These are phyloP conservation scores for Magallana gigas DNA, from an alignment of 1,140 invertebrate species.

Conservation along the genomic window DNA sequence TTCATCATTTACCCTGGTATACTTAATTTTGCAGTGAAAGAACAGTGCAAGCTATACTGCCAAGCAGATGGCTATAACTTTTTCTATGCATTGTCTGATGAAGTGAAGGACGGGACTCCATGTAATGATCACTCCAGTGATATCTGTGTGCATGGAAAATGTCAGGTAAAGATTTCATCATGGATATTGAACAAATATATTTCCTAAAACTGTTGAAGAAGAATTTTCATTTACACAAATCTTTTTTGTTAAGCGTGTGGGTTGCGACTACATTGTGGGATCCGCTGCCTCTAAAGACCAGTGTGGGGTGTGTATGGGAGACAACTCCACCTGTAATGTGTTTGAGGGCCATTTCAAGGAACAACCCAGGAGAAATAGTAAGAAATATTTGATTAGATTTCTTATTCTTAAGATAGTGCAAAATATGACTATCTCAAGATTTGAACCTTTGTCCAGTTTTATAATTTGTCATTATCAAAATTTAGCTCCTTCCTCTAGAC, in stretches of 20 bases:
- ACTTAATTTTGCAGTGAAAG: slow-evolving; percentile 56
- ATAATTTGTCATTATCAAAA: too few relatives aligned
- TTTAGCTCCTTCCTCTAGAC: too few relatives aligned
- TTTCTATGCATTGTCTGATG: slow-evolving; percentile 60
- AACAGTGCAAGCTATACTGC: slow-evolving; percentile 90
- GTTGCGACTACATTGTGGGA: slow-evolving; percentile 90
- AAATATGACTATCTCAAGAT: too few relatives aligned
- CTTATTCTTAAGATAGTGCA: too few relatives aligned
- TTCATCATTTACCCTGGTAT: too few relatives aligned
- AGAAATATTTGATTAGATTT: neutral
- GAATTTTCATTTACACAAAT: too few relatives aligned
- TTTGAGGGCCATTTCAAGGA: slow-evolving; percentile 60
- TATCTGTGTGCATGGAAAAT: slow-evolving; percentile 66
- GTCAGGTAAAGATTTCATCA: slow-evolving; percentile 53
- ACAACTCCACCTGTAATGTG: slow-evolving; percentile 87
- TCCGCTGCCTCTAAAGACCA: slow-evolving; percentile 87
- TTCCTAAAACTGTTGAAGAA: too few relatives aligned
- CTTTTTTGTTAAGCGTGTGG: slow-evolving; percentile 75
- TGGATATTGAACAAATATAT: neutral
- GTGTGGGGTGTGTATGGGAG: slow-evolving; percentile 92
- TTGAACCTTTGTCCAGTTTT: too few relatives aligned
- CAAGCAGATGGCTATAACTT: slow-evolving; percentile 66
- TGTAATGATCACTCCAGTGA: slow-evolving; percentile 64
- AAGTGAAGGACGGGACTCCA: slow-evolving; percentile 82
- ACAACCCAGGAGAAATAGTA: slow-evolving; percentile 60